These are phyloP conservation scores for Characodon lateralis DNA, from an alignment of 2,797 vertebrate species.

Conservation along the genomic window DNA sequence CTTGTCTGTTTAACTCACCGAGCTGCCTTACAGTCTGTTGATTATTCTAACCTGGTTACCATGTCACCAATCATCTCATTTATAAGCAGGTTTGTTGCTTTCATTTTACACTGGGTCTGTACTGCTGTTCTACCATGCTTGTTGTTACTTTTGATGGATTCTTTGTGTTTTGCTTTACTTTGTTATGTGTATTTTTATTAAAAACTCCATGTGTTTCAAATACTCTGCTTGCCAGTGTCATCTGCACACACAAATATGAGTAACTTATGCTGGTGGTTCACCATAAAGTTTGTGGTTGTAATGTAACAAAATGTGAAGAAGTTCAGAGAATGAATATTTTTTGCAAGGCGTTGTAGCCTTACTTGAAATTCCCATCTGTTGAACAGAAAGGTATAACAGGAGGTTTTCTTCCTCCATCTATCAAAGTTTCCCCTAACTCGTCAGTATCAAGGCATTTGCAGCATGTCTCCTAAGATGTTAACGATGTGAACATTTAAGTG, in stretches of 20 bases:
- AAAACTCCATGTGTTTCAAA: background rate
- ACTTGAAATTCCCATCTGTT: slow-evolving; percentile 27
- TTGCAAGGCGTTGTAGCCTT: background rate
- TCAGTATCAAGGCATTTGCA: slow-evolving; percentile 8
- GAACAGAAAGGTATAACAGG: slow-evolving; percentile 23
- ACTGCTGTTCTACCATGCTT: background rate
- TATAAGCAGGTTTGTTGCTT: background rate
- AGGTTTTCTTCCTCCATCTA: slow-evolving; percentile 11
- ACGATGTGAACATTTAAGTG: slow-evolving; percentile 8
- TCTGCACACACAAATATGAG: background rate
- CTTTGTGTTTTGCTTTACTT: background rate
- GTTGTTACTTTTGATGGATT: background rate
- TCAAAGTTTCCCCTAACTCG: background rate
- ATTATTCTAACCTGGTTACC: background rate
- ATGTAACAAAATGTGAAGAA: background rate
- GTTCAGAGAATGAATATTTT: background rate
- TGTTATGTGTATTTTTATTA: background rate
- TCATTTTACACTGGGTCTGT: background rate
- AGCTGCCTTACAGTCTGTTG: background rate
- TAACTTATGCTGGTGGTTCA: background rate
- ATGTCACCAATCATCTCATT: background rate
- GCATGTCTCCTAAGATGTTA: background rate
- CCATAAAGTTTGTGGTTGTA: background rate
- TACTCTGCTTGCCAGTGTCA: background rate
- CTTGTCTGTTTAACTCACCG: background rate